Conservation (phyloP, 2,113 vertebrate species). For the Upupa epops region DNA sequence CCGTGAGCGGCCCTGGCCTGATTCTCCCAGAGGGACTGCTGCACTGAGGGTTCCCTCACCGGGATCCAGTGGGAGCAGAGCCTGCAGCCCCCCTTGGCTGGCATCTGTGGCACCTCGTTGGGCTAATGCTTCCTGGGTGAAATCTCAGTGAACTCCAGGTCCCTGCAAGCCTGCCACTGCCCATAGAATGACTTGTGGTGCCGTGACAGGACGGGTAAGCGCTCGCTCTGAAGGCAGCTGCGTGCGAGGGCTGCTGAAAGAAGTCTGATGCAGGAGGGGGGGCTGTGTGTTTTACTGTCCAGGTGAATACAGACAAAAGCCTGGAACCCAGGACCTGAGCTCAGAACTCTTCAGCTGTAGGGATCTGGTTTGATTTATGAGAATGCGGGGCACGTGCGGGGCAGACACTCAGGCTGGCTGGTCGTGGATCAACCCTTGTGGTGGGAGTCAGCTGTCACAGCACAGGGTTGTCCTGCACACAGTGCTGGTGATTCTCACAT, state of each 20-base stretch:
- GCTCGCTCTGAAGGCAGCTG: too few relatives aligned
- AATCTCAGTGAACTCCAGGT: neutral
- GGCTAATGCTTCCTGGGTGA: neutral
- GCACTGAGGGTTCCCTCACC: slow-evolving; percentile 65
- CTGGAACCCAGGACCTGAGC: too few relatives aligned
- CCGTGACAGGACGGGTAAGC: slow-evolving; percentile 18
- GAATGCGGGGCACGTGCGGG: too few relatives aligned
- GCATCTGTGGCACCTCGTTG: neutral
- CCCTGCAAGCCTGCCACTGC: neutral
- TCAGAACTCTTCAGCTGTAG: too few relatives aligned
- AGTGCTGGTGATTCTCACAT: neutral
- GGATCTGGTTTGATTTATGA: too few relatives aligned
- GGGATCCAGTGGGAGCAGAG: slow-evolving; percentile 3
- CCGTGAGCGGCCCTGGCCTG: slow-evolving; percentile 55
- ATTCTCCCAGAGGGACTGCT: slow-evolving; percentile 70
- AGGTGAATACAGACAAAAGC: too few relatives aligned
- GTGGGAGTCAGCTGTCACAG: neutral
- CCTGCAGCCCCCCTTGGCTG: slow-evolving; percentile 15
- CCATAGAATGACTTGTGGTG: neutral
- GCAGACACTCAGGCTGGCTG: neutral
- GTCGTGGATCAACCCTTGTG: neutral
- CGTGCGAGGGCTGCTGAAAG: too few relatives aligned
- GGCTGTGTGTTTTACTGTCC: too few relatives aligned
- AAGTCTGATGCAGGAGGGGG: too few relatives aligned
- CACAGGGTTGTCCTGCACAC: rapidly evolving